These are phyloP conservation scores for Apis mellifera DNA, from an alignment of 1,140 invertebrate genomes.

Conservation along the genomic window Amel_HAv3.1 CM009931.2:4518501-4519000, in stretches of 20 bases:
- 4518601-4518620: conserved; percentile 14
- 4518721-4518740: conserved; percentile 58
- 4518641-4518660: background rate
- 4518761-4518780: background rate
- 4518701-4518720: conserved; percentile 57
- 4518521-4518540: conserved; percentile 60
- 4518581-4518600: background rate
- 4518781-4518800: background rate
- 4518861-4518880: conserved; percentile 17
- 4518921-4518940: background rate
- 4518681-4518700: conserved; percentile 48
- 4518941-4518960: conserved; percentile 25
- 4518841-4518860: conserved; percentile 50
- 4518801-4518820: background rate
- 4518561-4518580: background rate
- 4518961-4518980: conserved; percentile 49
- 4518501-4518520: conserved; percentile 27
- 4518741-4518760: conserved; percentile 40
- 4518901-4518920: conserved; percentile 43
- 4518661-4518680: background rate
- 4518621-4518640: conserved; percentile 1
- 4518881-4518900: conserved; percentile 30
- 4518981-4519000: conserved; percentile 34
- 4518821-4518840: conserved; percentile 55
- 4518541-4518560: background rate